Evolutionary conservation across 2,888 invertebrate genomes (phyloP), one percentile per base, ranked within the genome.

Genomic region (Acronicta aceris): DNA sequence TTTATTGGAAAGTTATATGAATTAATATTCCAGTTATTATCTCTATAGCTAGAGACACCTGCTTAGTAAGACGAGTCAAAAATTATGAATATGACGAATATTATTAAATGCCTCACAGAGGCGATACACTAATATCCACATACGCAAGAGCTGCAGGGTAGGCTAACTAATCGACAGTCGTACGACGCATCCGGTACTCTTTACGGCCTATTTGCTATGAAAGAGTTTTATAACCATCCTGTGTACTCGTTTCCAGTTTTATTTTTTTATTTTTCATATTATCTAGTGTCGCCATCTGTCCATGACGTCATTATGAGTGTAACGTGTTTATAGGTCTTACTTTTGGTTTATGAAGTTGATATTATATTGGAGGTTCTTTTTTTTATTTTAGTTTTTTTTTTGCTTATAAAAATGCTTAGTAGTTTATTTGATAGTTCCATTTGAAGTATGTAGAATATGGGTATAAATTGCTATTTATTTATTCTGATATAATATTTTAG

Each of bases 141-240:
- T 65, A 68, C 27, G 49, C 15, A 54, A 21, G 59, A 58, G 56
- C 40, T 36, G 21, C 30, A 30, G 30, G 12, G 33, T 12, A 12
- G 33, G 36, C 13, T 45, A 47, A 40, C 50, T 74, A 73, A 72
- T 82, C 79, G 67, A 42, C 61, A 76, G 72, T 72, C 81, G 75
- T 85, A 79, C 70, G 63, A 64, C 76, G 79, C 89, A 88, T 85
- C 89, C 87, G 87, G 83, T 70, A 74, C 83, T 82, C 84, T 93
- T 92, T 91, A 92, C 90, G 80, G 88, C 88, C 89, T 92, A 90
- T 91, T 91, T 88, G 87, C 89, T 85, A 87, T 88, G 88, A 87
- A 88, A 82, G 85, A 89, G 83, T 87, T 91, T 91, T 91, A 91
- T 86, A 88, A 82, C 87, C 79, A 71, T 15, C 68, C 77, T 86